These are phyloP conservation scores for Hemithea aestivaria DNA, from an alignment of 2,888 invertebrate species.

Conservation along the genomic window DNA sequence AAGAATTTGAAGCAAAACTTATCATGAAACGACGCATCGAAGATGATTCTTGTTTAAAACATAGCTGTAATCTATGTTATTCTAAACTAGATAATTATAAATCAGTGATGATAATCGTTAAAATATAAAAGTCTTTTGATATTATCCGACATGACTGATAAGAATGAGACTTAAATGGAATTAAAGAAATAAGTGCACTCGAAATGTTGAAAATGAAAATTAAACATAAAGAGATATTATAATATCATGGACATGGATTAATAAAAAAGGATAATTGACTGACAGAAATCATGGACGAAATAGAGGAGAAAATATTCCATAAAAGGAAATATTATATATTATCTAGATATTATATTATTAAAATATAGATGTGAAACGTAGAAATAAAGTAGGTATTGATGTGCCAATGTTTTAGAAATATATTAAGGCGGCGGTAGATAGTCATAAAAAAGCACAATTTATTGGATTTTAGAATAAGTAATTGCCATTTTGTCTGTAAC, in stretches of 20 bases:
- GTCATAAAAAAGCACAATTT: slow-evolving; percentile 41
- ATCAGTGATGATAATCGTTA: slow-evolving; percentile 34
- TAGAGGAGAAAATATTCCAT: too few relatives aligned
- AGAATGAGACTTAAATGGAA: slow-evolving; percentile 48
- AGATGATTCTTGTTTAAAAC: slow-evolving; percentile 38
- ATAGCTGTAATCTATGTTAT: slow-evolving; percentile 51
- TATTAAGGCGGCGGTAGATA: slow-evolving; percentile 35
- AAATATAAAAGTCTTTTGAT: slow-evolving; percentile 37
- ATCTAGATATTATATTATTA: too few relatives aligned
- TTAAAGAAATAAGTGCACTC: slow-evolving; percentile 29
- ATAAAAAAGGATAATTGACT: too few relatives aligned
- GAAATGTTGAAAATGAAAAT: neutral
- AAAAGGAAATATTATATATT: too few relatives aligned
- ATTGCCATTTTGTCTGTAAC: slow-evolving; percentile 39
- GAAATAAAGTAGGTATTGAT: slow-evolving; percentile 42
- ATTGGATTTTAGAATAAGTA: slow-evolving; percentile 26
- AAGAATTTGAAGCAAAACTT: slow-evolving; percentile 29
- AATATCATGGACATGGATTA: too few relatives aligned
- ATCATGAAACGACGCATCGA: slow-evolving; percentile 44
- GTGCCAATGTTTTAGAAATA: slow-evolving; percentile 45
- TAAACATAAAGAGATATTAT: slow-evolving; percentile 12
- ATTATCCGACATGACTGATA: slow-evolving; percentile 46
- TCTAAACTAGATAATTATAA: slow-evolving; percentile 45
- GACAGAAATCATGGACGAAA: too few relatives aligned
- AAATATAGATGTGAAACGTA: slow-evolving; percentile 44